Evolutionary conservation across 2,797 vertebrate species (phyloP).

Genomic region (Phaenicophaeus curvirostris): DNA sequence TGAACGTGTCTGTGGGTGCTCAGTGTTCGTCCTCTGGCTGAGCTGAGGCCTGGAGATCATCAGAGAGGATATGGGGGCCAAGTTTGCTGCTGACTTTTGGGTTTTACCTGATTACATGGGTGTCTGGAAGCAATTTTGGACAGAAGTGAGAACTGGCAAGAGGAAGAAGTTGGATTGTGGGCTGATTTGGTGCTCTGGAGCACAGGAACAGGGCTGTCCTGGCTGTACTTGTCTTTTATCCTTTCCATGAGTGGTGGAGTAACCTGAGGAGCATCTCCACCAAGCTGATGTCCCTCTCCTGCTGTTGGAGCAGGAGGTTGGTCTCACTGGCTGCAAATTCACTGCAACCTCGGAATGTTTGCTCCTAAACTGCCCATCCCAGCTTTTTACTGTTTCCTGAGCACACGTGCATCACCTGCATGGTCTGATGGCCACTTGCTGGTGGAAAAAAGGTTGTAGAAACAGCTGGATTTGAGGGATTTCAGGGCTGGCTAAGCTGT

Average conservation of each 20-base stretch:
- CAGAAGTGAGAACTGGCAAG: not conserved
- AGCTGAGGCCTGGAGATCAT: not conserved
- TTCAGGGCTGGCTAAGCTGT: not conserved
- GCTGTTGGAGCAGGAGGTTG: not conserved
- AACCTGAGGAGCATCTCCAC: not conserved
- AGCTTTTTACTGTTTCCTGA: not conserved
- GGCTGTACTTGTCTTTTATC: not conserved
- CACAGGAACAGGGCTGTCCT: accelerated
- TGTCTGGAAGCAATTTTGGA: not conserved
- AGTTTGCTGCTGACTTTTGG: not conserved
- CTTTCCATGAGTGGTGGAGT: not conserved
- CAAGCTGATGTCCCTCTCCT: accelerated
- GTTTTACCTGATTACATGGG: not conserved
- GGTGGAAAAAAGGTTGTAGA: not conserved
- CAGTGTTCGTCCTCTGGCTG: not conserved
- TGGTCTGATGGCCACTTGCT: not conserved
- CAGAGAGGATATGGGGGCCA: not conserved
- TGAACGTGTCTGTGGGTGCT: accelerated
- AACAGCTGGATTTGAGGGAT: accelerated
- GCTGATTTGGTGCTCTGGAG: not conserved
- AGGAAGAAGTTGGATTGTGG: not conserved
- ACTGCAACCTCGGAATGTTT: not conserved
- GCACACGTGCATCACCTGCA: accelerated
- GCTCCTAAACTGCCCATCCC: not conserved
- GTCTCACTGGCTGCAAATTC: not conserved